Evolutionary conservation across 2,113 vertebrate genomes (phyloP).

Genomic region (Tachuris rubrigastra): DNA sequence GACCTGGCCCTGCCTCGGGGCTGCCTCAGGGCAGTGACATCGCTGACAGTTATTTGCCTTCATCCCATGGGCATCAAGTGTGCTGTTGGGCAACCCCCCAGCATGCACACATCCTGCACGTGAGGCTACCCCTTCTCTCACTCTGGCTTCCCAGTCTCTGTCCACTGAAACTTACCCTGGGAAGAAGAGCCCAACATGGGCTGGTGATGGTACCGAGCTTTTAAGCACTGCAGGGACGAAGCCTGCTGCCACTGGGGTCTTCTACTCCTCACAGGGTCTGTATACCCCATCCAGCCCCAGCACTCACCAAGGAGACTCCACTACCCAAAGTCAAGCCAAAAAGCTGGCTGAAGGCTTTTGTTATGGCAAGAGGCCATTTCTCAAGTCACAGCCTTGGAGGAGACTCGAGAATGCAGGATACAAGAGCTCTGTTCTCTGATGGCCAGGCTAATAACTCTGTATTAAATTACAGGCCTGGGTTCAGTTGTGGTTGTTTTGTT

Average conservation of each 20-base stretch:
- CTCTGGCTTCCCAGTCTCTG: not conserved
- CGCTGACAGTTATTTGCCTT: not conserved
- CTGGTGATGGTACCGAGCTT: rapidly evolving
- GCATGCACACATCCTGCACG: rapidly evolving
- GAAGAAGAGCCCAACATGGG: rapidly evolving
- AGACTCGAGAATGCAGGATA: not conserved
- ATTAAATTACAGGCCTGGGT: conserved; percentile 69
- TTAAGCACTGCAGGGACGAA: rapidly evolving
- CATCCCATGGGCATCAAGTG: rapidly evolving
- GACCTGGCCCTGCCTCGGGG: rapidly evolving
- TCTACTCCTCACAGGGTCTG: not conserved
- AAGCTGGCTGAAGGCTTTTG: not conserved
- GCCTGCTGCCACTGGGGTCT: not conserved
- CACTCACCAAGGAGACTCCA: not conserved
- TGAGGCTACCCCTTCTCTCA: not conserved
- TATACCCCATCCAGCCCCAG: not conserved
- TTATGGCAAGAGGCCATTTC: not conserved
- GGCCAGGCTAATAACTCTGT: conserved; percentile 59
- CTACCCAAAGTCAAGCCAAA: not conserved
- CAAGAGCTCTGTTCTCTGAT: conserved; percentile 48
- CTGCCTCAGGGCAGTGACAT: not conserved
- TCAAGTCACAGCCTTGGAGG: not conserved
- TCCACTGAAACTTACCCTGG: not conserved
- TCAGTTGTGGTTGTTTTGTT: conserved; percentile 16
- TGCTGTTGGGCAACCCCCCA: rapidly evolving